Percentiles rank a stretch among this genome's conserved stretches.
Conservation (phyloP, 1,140 invertebrate genomes). For the Drosophila pruinosa region DNA sequence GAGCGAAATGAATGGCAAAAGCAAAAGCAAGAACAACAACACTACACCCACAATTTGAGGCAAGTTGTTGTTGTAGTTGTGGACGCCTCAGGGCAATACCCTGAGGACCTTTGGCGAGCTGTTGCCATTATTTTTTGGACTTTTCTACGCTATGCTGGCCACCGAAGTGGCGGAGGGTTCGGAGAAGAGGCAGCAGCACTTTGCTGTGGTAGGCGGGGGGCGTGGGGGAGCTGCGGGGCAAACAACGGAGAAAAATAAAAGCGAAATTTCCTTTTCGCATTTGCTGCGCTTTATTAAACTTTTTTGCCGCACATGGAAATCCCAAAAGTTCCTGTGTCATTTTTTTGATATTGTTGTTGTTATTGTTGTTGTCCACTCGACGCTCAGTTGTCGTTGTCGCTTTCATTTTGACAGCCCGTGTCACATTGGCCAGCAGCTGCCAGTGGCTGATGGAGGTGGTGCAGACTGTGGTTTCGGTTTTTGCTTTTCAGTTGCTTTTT, state of each 20-base stretch:
- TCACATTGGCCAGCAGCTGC: slow-evolving; percentile 52
- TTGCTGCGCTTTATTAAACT: slow-evolving; percentile 79
- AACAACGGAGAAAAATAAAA: slow-evolving; percentile 54
- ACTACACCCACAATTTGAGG: slow-evolving; percentile 30
- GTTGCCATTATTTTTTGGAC: slow-evolving; percentile 73
- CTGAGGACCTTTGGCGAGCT: slow-evolving; percentile 77
- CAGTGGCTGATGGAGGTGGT: slow-evolving; percentile 25
- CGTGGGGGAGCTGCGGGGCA: neutral
- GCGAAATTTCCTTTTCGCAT: slow-evolving; percentile 78
- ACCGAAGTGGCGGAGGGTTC: neutral
- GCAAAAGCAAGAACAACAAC: slow-evolving; percentile 15
- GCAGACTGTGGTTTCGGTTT: slow-evolving; percentile 1
- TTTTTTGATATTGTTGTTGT: slow-evolving; percentile 49
- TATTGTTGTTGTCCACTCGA: slow-evolving; percentile 25
- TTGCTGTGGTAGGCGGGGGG: too few species aligned
- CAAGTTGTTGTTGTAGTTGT: slow-evolving; percentile 25
- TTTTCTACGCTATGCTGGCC: slow-evolving; percentile 57
- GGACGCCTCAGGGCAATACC: slow-evolving; percentile 42
- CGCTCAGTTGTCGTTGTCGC: slow-evolving; percentile 50
- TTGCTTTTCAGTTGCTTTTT: slow-evolving; percentile 15
- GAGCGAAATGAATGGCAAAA: slow-evolving; percentile 50
- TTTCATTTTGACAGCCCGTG: slow-evolving; percentile 72
- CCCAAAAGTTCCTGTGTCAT: slow-evolving; percentile 79
- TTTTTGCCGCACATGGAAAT: slow-evolving; percentile 58
- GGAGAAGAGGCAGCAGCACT: neutral